Evolutionary conservation across 2,113 vertebrate species (phyloP), one percentile per base, ranked within the genome.

Genomic region (Nycticorax nycticorax): DNA sequence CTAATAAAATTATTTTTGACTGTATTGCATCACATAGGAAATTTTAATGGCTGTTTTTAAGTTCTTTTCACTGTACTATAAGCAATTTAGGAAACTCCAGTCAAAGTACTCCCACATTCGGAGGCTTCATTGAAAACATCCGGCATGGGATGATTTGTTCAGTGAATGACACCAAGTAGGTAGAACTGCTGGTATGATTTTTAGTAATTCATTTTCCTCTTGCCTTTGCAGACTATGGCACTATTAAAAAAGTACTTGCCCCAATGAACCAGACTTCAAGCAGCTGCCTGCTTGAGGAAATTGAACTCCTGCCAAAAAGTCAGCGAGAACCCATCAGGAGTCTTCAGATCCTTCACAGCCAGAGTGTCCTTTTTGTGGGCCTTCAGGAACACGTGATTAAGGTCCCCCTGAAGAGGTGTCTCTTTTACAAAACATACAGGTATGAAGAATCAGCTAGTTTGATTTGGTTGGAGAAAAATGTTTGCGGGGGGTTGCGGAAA

Each of bases 231-330:
- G 99, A 99, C 97, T 99, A 99, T 6, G 99, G 99, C 26, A 99
- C 99, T 68, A 99, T 99, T 96, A 99, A 99, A 94, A 99, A 99
- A 96, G 99, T 99, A 53, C 99, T 99, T 35, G 99, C 99, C 2
- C 99, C 99, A 3, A 79, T 99, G 96, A 99, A 98, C 93, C 98
- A 98, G 96, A 98, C 98, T 82, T 98, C 97, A 22, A 98, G 98
- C 95, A 99, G 99, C 98, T 99, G 99, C 84, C 96, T 99, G 93
- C 98, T 99, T 24, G 99, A 99, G 87, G 99, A 99, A 97, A 99
- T 99, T 13, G 99, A 99, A 92, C 96, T 99, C 84, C 98, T 99
- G 91, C 98, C 99, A 0, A 97, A 98, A 88, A 98, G 98, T 95
- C 98, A 97, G 92, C 95, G 96, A 72, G 99, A 99, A 85, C 98